Evolutionary conservation across 2,888 invertebrate genomes (phyloP), one percentile per base, ranked within the genome.

Genomic region (Caenorhabditis becei): DNA sequence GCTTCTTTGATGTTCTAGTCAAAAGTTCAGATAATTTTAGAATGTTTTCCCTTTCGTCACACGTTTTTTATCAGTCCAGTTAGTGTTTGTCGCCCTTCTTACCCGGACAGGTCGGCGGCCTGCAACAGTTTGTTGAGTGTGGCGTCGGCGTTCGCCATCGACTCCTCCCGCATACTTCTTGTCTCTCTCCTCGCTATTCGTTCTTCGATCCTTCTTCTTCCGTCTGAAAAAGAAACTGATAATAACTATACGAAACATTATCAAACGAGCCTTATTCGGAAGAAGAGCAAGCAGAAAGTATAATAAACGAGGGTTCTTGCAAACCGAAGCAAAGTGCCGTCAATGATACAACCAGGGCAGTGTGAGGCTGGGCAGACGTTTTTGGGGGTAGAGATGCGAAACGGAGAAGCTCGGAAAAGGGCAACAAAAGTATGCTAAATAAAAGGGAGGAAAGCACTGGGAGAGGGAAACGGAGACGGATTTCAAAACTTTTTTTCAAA

Each of bases 21-120:
- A 32, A 32, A 7, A 10, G 32, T 32, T 32, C 5, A 32, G 32
- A 32, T 4, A 32, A 7, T 26, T n/a, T n/a, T n/a, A n/a, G n/a
- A n/a, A n/a, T n/a, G n/a, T n/a, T n/a, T n/a, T n/a, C n/a, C n/a
- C n/a, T n/a, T n/a, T n/a, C n/a, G 11, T 16, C 8, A 3, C 20
- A 37, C 41, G 23, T 8, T 44, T 41, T 61, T 26, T 32, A 56
- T 1, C n/a, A 10, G 41, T 14, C 10, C 41, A 41, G 2, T 10
- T 41, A 14, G 2, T 18, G 26, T 47, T 74, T 32, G 32, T 32
- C 5, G 4, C 10, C 32, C 32, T 7, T 7, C 32, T 32, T 7
- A 87, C 85, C 80, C 79, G n/a, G 75, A 51, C 20, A 87, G 61
- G 59, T 87, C 87, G 32, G 87, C 83, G 11, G 83, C 83, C 18